Conservation (phyloP, 2,113 vertebrate genomes). For the Scolopax mira region DNA sequence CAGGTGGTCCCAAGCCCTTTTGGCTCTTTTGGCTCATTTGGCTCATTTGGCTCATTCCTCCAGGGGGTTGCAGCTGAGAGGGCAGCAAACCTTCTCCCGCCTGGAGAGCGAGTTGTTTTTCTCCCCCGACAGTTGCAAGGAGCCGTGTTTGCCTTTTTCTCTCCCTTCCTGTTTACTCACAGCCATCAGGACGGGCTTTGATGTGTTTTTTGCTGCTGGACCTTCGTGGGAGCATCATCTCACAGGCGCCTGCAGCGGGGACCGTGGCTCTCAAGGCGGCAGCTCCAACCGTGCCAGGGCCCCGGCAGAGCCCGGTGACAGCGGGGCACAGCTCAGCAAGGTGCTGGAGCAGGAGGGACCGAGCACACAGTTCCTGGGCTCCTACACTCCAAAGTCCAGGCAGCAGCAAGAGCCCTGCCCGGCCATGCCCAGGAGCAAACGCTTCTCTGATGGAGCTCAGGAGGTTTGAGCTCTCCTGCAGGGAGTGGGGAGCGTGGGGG, state of each 20-base stretch:
- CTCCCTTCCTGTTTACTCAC: slow-evolving; percentile 65
- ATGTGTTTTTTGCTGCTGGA: slow-evolving; percentile 39
- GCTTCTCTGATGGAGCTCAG: rapidly evolving
- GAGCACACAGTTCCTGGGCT: neutral
- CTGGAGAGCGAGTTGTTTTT: slow-evolving; percentile 8
- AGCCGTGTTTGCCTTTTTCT: slow-evolving; percentile 48
- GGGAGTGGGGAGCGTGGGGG: rapidly evolving
- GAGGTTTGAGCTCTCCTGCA: neutral
- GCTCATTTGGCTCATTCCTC: neutral
- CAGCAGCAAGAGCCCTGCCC: neutral
- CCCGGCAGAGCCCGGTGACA: neutral
- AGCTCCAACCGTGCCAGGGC: neutral
- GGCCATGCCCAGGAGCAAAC: rapidly evolving
- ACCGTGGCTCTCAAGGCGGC: rapidly evolving
- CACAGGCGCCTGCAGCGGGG: rapidly evolving
- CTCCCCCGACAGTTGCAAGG: neutral
- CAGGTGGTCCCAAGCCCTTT: neutral
- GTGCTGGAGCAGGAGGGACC: neutral
- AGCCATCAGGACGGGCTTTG: slow-evolving; percentile 58
- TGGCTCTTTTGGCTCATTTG: neutral
- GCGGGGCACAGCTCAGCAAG: rapidly evolving
- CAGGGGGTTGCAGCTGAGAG: neutral
- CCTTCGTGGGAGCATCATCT: neutral
- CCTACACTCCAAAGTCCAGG: neutral
- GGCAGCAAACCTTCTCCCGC: slow-evolving; percentile 19